Conservation (phyloP, 2,888 invertebrate genomes). For the Luperina nickerlii region DNA sequence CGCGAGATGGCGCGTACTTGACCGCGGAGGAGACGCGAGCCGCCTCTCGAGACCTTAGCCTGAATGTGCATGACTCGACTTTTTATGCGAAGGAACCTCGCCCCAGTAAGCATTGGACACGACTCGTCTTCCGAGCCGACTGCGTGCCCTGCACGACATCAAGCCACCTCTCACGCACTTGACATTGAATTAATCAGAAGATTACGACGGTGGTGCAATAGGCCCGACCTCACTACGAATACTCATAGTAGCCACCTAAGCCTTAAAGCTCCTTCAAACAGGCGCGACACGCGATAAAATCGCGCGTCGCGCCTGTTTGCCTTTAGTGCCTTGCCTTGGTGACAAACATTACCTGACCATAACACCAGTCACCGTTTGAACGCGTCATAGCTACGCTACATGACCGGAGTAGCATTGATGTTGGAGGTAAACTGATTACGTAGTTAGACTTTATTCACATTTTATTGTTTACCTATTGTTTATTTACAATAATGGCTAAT, state of each 20-base stretch:
- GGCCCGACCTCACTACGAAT: constrained; percentile 46
- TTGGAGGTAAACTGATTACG: constrained; percentile 53
- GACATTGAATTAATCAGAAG: constrained; percentile 75
- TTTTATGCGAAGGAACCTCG: constrained; percentile 80
- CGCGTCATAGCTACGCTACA: constrained; percentile 42
- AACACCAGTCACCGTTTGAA: constrained; percentile 6
- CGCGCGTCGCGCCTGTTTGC: too few relatives aligned
- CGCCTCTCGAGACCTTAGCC: constrained; percentile 79
- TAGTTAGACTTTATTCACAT: constrained; percentile 35
- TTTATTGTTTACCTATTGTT: constrained; percentile 45
- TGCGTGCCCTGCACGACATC: constrained; percentile 62
- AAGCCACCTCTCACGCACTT: constrained; percentile 68
- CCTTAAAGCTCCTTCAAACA: neutral
- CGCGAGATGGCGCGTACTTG: constrained; percentile 69
- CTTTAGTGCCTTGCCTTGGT: constrained; percentile 38
- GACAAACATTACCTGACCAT: constrained; percentile 31
- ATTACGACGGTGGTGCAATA: constrained; percentile 65
- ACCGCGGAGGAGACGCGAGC: constrained; percentile 66
- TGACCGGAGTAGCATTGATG: constrained; percentile 55
- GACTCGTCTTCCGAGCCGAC: constrained; percentile 68
- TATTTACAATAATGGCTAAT: constrained; percentile 32
- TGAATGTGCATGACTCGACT: constrained; percentile 83
- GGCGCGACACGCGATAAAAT: too few relatives aligned
- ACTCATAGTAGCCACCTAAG: constrained; percentile 16
- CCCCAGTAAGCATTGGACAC: constrained; percentile 74